Evolutionary conservation across 2,797 vertebrate genomes (phyloP).

Genomic region (Hypotaenidia okinawae): DNA sequence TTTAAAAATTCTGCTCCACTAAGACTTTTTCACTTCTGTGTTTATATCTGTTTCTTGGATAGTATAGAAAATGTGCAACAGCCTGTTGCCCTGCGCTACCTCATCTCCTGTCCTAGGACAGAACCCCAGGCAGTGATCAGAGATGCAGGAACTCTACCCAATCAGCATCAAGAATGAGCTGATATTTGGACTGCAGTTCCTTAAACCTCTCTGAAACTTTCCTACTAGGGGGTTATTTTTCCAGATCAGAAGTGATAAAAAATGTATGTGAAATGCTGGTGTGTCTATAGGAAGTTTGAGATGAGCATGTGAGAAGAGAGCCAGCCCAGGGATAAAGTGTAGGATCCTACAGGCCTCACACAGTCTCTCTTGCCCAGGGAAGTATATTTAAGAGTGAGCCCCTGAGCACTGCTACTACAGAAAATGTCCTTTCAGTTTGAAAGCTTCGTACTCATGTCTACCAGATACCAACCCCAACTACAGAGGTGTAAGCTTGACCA

Average conservation of each 20-base stretch:
- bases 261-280: background rate
- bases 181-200: background rate
- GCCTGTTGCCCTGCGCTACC: background rate
- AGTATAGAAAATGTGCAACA: background rate
- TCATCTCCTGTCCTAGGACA: background rate
- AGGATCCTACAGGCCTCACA: accelerated
- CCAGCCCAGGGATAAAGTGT: background rate
- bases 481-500: background rate
- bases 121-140: background rate
- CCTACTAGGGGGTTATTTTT: background rate
- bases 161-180: background rate
- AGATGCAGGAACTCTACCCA: background rate
- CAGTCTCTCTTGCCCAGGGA: background rate
- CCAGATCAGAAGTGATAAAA: background rate
- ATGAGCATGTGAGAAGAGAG: background rate
- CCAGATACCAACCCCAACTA: background rate
- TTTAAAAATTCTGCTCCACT: background rate
- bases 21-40: background rate
- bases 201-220: background rate
- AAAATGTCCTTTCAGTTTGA: background rate
- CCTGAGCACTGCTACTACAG: background rate
- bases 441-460: background rate
- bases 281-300: background rate
- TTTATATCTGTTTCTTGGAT: background rate
- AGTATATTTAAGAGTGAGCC: background rate